Base-by-base conservation (phyloP, 92 coral and sea anemone species). In the Virgularia gustaviana region DNA sequence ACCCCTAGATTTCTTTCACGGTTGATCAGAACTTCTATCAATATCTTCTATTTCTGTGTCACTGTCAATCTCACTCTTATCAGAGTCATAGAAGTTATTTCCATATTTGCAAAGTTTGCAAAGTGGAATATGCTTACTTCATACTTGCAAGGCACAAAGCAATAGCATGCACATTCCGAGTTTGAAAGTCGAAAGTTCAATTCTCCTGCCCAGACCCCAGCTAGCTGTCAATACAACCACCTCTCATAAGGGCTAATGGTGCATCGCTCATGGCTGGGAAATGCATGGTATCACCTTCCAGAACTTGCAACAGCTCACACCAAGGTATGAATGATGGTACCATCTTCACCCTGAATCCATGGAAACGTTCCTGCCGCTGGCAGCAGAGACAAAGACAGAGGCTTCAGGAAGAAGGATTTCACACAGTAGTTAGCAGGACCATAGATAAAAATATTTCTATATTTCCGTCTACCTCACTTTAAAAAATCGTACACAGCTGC, bases 261-360 rank as follows among this genome's bases (percentile, higher is more conserved):
- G n/a, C n/a, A n/a, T n/a, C n/a, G n/a, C n/a, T n/a, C n/a, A n/a
- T n/a, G n/a, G 51, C 51, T 43, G 51, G n/a, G 51, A 43, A 43
- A 20, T 43, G 51, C 13, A 43, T 20, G 51, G 19, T 43, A 43
- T 43, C 5, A 4, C 51, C 51, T 43, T 43, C 5, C n/a, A 1
- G 51, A 20, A 43, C 5, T 43, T 43, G 51, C 51, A 43, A 43
- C 51, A 43, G 51, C 51, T 43, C 51, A 43, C 51, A 43, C 51
- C 51, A 43, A 43, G 51, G 51, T 43, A 43, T 43, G n/a, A 43
- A 43, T 1, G 51, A 43, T 13, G 51, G 51, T 3, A 20, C n/a
- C 51, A 3, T 43, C 3, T 43, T 43, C 51, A 20, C 13, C 51
- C 19, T 20, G n/a, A 13, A 43, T 43, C 51, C 51, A 43, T 43